A percentile compares a stretch with the other conserved stretches of the same genome.
Conservation (phyloP, 1,140 invertebrate genomes). For the Teleopsis dalmanni region DNA sequence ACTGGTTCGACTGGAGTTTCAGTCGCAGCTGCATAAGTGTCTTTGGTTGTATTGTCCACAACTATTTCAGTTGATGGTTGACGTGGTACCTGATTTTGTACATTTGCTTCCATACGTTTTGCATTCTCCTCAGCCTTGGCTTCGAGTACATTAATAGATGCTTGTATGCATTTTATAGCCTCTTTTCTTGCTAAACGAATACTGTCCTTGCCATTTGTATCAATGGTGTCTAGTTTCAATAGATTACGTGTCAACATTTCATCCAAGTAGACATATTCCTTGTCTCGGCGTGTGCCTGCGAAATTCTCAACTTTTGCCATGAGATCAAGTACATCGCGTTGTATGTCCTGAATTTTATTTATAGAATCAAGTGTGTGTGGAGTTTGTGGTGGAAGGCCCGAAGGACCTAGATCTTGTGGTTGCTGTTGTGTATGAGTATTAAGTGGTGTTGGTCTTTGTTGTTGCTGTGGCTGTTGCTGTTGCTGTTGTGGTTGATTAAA, state of each 20-base stretch:
- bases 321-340: conserved; percentile 71
- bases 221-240: conserved; percentile 84
- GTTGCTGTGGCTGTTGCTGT: conserved; percentile 25
- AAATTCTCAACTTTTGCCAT: conserved; percentile 72
- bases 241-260: conserved; percentile 91
- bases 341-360: conserved; percentile 68
- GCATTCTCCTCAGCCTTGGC: conserved; percentile 54
- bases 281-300: conserved; percentile 65
- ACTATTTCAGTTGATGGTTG: not conserved
- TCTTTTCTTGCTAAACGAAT: conserved; percentile 78
- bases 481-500: too few relatives aligned
- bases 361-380: conserved; percentile 59
- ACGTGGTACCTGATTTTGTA: not conserved
- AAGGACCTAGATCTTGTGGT: conserved; percentile 20
- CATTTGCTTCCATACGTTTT: conserved; percentile 1
- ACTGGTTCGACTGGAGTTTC: conserved; percentile 19
- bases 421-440: conserved; percentile 32
- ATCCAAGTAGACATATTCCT: conserved; percentile 81
- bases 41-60: not conserved
- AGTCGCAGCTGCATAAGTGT: conserved; percentile 3
- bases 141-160: conserved; percentile 76
- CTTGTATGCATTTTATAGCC: conserved; percentile 80
- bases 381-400: conserved; percentile 39
- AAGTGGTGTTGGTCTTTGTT: conserved; percentile 26
- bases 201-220: conserved; percentile 83